Percentiles rank a stretch among this genome's conserved stretches.
phyloP scores from a whole-genome alignment of 2,888 invertebrate species.

The Cheilosia vernalis region DNA sequence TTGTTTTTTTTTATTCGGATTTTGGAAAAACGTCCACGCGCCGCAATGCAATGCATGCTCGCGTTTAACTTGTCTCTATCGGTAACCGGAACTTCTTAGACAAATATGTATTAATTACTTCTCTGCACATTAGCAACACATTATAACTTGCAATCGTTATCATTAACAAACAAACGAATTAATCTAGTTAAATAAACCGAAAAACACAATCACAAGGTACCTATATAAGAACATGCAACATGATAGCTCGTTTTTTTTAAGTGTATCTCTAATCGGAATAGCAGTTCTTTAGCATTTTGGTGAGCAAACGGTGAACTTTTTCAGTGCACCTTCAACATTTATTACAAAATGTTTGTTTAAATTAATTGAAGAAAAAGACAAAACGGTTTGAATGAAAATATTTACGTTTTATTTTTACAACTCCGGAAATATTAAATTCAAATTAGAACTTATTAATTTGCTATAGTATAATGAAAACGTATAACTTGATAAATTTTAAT shows the following conservation, averaged over 20 bases:
- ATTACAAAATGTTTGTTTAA: no score
- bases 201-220: constrained; percentile 19
- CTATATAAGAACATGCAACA: constrained; percentile 9
- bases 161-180: constrained; percentile 13
- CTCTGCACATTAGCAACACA: constrained; percentile 13
- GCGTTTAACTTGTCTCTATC: background rate
- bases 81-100: constrained; percentile 40
- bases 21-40: no score
- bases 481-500: no score
- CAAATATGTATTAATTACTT: constrained; percentile 48
- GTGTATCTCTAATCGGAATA: background rate
- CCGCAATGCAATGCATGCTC: no score
- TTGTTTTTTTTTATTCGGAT: no score
- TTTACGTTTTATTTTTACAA: no score
- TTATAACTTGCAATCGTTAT: constrained; percentile 21
- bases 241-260: constrained; percentile 13
- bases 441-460: no score
- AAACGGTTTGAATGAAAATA: no score
- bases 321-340: no score
- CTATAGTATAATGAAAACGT: no score
- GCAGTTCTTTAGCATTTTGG: background rate
- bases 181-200: constrained; percentile 12
- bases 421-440: no score
- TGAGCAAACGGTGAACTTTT: background rate
- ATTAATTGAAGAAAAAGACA: no score